phyloP scores from a whole-genome alignment of 2,113 vertebrate species.

The Aramus guarauna region DNA sequence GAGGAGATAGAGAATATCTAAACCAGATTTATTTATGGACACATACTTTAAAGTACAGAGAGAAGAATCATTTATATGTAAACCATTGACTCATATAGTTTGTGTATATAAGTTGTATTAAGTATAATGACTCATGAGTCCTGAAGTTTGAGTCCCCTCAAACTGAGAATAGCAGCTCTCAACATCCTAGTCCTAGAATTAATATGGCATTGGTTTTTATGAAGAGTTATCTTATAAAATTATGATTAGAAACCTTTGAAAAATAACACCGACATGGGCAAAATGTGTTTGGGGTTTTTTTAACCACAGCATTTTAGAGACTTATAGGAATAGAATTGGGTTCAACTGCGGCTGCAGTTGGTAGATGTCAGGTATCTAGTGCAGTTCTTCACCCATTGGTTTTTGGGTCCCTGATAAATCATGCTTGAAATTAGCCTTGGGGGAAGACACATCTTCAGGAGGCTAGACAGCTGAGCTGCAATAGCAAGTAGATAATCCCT shows the following conservation, averaged over 20 bases:
- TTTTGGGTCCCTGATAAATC: neutral
- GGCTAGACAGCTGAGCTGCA: neutral
- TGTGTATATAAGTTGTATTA: neutral
- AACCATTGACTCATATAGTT: neutral
- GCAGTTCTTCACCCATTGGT: neutral
- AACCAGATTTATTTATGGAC: neutral
- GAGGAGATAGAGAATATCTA: neutral
- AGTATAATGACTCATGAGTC: neutral
- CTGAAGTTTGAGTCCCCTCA: neutral
- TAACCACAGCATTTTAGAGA: neutral
- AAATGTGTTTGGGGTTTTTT: neutral
- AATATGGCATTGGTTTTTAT: neutral
- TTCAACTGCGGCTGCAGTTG: neutral
- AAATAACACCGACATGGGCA: neutral
- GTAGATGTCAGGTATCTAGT: neutral
- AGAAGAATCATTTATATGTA: neutral
- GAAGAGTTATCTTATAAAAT: neutral
- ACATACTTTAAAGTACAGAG: neutral
- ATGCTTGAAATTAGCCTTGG: neutral
- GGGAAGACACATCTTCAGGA: neutral
- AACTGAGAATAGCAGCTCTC: neutral
- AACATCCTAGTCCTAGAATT: neutral
- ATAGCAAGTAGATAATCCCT: neutral
- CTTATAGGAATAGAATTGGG: neutral
- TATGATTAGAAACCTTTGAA: neutral